Conservation (phyloP, 2,797 vertebrate species). For the Molossus molossus region DNA sequence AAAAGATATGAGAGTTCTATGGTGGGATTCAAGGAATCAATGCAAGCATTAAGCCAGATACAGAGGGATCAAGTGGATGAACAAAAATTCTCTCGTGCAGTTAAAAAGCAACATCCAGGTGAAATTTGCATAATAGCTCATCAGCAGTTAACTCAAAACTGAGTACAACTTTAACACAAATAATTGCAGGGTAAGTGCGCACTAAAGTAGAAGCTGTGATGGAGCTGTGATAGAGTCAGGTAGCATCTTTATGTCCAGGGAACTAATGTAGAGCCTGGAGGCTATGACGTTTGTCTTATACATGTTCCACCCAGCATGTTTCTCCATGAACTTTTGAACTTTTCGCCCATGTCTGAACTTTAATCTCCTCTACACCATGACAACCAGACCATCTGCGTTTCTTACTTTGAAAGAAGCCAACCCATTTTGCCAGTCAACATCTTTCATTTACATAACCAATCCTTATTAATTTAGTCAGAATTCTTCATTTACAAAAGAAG, state of each 20-base stretch:
- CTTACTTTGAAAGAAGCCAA: background rate
- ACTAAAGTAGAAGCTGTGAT: background rate
- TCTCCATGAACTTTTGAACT: background rate
- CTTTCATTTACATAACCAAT: background rate
- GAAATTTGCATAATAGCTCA: constrained; percentile 62
- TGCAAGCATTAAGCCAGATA: constrained; percentile 13
- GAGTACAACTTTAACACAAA: constrained; percentile 58
- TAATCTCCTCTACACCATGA: background rate
- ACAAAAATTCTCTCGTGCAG: background rate
- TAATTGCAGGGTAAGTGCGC: constrained; percentile 49
- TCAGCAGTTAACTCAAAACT: constrained; percentile 45
- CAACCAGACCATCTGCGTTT: background rate
- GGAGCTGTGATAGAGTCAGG: background rate
- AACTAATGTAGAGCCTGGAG: background rate
- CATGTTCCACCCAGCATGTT: background rate
- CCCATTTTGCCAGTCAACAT: background rate
- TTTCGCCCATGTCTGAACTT: background rate
- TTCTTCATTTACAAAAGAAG: background rate
- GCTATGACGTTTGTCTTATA: background rate
- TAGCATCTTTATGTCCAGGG: background rate
- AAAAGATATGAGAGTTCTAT: background rate
- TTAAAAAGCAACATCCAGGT: constrained; percentile 12
- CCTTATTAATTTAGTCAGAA: background rate
- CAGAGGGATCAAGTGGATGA: background rate
- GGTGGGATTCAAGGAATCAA: background rate